Base-by-base conservation (phyloP, 1,140 invertebrate species). In the Meloidogyne chitwoodi region DNA sequence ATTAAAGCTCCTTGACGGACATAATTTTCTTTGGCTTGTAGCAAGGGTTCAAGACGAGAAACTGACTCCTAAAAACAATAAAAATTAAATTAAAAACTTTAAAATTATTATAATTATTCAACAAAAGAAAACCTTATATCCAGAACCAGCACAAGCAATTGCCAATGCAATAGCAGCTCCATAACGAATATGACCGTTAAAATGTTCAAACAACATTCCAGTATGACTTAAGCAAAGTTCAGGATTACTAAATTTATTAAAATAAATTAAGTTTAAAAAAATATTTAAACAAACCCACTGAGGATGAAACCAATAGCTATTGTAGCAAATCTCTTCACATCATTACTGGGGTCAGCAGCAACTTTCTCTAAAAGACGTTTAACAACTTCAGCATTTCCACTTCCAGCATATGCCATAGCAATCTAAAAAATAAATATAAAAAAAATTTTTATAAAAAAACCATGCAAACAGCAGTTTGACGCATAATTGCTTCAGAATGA, bases 81-180 rank as follows among this genome's bases (percentile, higher is more conserved):
- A 63, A 8, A 38, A 38, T 6, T 48, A n/a, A 68, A 27, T 22
- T 19, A 22, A 75, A 74, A 34, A 63, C 26, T 8, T 3, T 77
- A 75, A 14, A 29, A 8, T 3, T 22, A 27, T 31, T 10, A 26
- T 14, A 5, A 77, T 22, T 29, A 38, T 2, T 44, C n/a, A 2
- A 27, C 5, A 41, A 38, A 38, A 64, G 19, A 72, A 76, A 77
- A 89, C 88, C 88, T 92, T 92, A 41, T 95, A 91, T 16, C 95
- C 96, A 14, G 95, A 96, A 22, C 96, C 96, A 64, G 96, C 96
- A 89, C 96, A 99, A 2, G 96, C 95, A 79, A 99, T 98, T 74
- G 96, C 97, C 68, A 99, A 88, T 14, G 97, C 97, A 93, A 99
- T 97, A 11, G 96, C 97, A 16, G 96, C 95, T 56, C 97, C 97